A percentile compares a stretch with the other conserved stretches of the same genome.
phyloP scores from a whole-genome alignment of 2,888 invertebrate genomes.

The Choristoneura rosaceana region DNA sequence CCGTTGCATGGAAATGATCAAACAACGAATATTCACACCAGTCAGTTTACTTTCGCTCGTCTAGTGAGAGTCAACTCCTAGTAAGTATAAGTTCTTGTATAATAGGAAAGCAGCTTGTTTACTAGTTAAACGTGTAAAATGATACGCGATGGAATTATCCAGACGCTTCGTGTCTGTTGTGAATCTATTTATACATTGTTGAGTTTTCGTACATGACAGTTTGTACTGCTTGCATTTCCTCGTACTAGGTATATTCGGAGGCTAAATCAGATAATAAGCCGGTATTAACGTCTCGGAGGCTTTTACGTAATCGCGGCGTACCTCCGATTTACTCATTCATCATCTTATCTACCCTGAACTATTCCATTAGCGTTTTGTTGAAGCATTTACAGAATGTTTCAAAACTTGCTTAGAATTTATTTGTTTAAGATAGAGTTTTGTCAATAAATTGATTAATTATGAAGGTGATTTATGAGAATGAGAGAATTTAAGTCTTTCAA shows the following conservation, averaged over 20 bases:
- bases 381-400: slow-evolving; percentile 39
- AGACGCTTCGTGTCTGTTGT: slow-evolving; percentile 42
- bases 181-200: slow-evolving; percentile 51
- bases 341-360: slow-evolving; percentile 38
- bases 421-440: slow-evolving; percentile 28
- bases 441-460: slow-evolving; percentile 29
- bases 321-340: slow-evolving; percentile 33
- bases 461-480: slow-evolving; percentile 22
- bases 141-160: slow-evolving; percentile 20
- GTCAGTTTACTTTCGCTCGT: slow-evolving; percentile 71
- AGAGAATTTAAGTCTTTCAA: neutral
- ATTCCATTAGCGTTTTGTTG: slow-evolving; percentile 36
- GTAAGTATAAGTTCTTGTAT: slow-evolving; percentile 50
- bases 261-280: slow-evolving; percentile 42
- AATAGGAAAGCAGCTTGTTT: slow-evolving; percentile 59
- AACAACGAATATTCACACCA: slow-evolving; percentile 48
- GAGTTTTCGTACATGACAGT: slow-evolving; percentile 28
- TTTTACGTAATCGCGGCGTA: slow-evolving; percentile 38
- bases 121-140: slow-evolving; percentile 59
- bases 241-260: slow-evolving; percentile 46
- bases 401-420: slow-evolving; percentile 35
- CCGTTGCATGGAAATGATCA: slow-evolving; percentile 42
- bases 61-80: slow-evolving; percentile 68
- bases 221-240: slow-evolving; percentile 27
- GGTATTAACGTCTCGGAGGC: slow-evolving; percentile 31